Evolutionary conservation across 2,113 vertebrate genomes (phyloP).

Genomic region (Cynocephalus volans): DNA sequence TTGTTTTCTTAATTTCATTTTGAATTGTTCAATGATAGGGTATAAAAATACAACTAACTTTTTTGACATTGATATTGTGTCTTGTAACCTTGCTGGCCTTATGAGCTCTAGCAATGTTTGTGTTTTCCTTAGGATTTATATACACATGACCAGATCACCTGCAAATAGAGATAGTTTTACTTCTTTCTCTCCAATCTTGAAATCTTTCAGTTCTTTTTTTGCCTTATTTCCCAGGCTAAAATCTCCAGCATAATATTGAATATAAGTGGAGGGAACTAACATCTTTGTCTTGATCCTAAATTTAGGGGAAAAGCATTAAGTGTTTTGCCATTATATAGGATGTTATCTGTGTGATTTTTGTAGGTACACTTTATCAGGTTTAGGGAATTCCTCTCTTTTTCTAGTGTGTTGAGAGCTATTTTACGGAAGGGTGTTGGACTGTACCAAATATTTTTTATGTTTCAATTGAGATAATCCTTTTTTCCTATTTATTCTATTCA

Average conservation of each 20-base stretch:
- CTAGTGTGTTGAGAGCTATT: background rate
- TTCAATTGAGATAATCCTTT: background rate
- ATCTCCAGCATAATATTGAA: background rate
- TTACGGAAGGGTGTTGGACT: background rate
- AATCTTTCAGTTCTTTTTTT: background rate
- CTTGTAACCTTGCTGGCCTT: background rate
- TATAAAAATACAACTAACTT: background rate
- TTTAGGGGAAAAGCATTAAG: background rate
- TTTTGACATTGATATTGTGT: background rate
- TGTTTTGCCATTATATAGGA: fast-evolving
- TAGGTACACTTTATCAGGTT: background rate
- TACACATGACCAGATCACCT: too few species aligned
- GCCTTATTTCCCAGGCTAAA: background rate
- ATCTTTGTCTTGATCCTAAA: background rate
- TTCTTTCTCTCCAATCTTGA: background rate
- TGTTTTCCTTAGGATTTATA: background rate
- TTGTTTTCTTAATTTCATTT: background rate
- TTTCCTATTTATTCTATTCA: background rate
- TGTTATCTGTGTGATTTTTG: background rate
- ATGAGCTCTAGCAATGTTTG: background rate
- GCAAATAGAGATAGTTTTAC: background rate
- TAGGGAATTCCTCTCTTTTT: background rate
- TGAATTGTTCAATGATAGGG: background rate
- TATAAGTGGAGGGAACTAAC: background rate
- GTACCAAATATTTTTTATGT: background rate